These are phyloP conservation scores for Pelosia muscerda DNA, from an alignment of 2,888 invertebrate species.

Conservation along the genomic window DNA sequence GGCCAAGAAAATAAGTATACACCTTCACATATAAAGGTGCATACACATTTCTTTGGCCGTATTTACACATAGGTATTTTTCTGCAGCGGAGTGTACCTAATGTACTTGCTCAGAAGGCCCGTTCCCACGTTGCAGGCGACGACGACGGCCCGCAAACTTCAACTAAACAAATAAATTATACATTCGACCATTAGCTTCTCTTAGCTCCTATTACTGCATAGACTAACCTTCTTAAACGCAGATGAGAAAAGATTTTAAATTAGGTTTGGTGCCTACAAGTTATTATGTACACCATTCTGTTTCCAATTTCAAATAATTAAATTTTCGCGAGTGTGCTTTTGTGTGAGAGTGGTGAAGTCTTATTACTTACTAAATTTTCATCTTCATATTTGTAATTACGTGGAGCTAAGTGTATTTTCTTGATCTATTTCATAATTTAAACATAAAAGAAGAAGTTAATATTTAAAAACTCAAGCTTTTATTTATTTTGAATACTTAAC, in stretches of 20 bases:
- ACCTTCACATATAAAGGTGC: no score
- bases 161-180: constrained; percentile 53
- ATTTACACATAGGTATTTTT: no score
- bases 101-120: background rate
- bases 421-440: background rate
- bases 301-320: constrained; percentile 31
- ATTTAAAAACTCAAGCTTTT: no score
- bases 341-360: constrained; percentile 16
- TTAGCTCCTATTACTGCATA: constrained; percentile 24
- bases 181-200: constrained; percentile 45
- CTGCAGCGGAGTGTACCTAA: constrained; percentile 1
- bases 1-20: no score
- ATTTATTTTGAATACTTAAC: no score
- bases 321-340: constrained; percentile 9
- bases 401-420: background rate
- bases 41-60: no score
- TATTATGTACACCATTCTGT: constrained; percentile 13
- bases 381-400: constrained; percentile 14
- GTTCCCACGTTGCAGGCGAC: constrained; percentile 47
- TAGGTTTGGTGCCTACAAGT: background rate
- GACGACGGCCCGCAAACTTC: constrained; percentile 37
- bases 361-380: constrained; percentile 7
- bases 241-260: constrained; percentile 9
- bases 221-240: constrained; percentile 16
- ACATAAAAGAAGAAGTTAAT: background rate